Base-by-base conservation (phyloP, 2,888 invertebrate species). In the Nymphalis urticae region DNA sequence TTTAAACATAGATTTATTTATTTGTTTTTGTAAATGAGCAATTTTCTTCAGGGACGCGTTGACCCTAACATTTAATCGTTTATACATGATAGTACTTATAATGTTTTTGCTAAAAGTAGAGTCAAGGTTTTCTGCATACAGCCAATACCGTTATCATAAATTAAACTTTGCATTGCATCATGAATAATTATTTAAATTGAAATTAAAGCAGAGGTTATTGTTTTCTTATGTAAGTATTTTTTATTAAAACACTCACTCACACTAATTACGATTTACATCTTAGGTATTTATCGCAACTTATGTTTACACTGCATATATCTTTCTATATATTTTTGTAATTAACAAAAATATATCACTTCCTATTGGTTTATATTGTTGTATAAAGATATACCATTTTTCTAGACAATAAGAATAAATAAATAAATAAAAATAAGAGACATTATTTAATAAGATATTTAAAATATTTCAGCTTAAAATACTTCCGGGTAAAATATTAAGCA, bases 1-100 rank as follows among this genome's bases (percentile, higher is more conserved):
- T 50, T n/a, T 50, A 50, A 50, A 8, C n/a, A 0, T 7, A 17
- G 50, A n/a, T 9, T 17, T 8, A 24, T 54, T 54, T 27, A 27
- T 27, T 10, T 42, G 13, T 32, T 27, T 27, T 17, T 27, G 27
- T 1, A 16, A 27, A 17, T 54, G 27, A 54, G 27, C 24, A 16
- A 17, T 7, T 54, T 24, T 21, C 21, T 53, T 24, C 24, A 54
- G 16, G 24, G 54, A 17, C 24, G 21, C 19, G 9, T 54, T 27
- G 19, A 27, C 19, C 42, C 10, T 17, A 13, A 42, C 19, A 6
- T 42, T 17, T 56, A n/a, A 32, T 17, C n/a, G 27, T 56, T 51
- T 51, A 32, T 56, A 56, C 54, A 51, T 51, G 54, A 32, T 56
- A 56, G 27, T 56, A 42, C 42, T 42, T 42, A 8, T 56, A 56